phyloP scores from a whole-genome alignment of 2,888 invertebrate species.

The Stenoptilia bipunctidactyla region DNA sequence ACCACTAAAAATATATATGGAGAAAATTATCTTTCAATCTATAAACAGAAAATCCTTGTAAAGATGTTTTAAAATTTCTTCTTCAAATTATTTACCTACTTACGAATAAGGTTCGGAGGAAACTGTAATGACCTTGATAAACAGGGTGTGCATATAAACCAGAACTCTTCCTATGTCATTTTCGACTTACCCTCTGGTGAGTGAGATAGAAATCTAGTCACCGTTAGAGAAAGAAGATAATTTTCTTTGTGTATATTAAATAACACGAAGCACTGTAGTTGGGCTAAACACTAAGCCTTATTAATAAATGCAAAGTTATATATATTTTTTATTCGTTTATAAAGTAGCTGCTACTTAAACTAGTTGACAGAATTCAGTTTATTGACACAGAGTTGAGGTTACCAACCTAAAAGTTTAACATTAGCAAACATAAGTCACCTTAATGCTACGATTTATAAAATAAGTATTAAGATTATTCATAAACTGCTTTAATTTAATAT shows the following conservation, averaged over 20 bases:
- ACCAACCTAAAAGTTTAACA: slow-evolving; percentile 15
- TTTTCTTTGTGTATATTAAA: no score
- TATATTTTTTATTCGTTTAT: slow-evolving; percentile 5
- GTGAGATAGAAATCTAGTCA: no score
- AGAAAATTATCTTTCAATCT: background rate
- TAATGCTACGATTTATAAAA: slow-evolving; percentile 21
- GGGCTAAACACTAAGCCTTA: slow-evolving; percentile 24
- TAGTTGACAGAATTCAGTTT: slow-evolving; percentile 15
- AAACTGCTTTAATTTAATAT: slow-evolving; percentile 48
- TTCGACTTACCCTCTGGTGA: no score
- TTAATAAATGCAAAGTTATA: slow-evolving; percentile 2
- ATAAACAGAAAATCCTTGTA: background rate
- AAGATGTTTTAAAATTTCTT: no score
- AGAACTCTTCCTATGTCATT: no score
- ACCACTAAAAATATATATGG: no score
- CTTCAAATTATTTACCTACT: no score
- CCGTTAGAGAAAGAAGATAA: no score
- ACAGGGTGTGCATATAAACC: no score
- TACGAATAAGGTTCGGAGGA: no score
- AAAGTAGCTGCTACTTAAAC: slow-evolving; percentile 7
- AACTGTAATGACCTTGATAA: no score
- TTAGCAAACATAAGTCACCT: slow-evolving; percentile 7
- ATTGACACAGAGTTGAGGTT: background rate
- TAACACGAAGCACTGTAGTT: slow-evolving; percentile 30
- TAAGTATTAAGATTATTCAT: slow-evolving; percentile 24